A percentile compares a stretch with the other conserved stretches of the same genome.
These are phyloP conservation scores for Procambarus virginalis DNA, from an alignment of 1,140 invertebrate genomes.

Conservation along the genomic window DNA sequence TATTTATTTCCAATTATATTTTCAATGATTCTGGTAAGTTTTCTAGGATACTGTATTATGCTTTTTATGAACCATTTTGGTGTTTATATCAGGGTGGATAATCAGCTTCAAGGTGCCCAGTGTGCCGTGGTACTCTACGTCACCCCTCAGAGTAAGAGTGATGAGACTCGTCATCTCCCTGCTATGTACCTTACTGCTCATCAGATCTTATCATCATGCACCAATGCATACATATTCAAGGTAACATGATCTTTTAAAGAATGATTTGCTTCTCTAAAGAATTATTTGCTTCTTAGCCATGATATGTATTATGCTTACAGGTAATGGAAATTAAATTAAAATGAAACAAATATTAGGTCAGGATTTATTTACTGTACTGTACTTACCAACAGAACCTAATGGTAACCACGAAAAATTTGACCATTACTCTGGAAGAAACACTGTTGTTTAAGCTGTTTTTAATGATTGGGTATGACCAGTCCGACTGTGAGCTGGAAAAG, in stretches of 20 bases:
- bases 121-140: constrained; percentile 89
- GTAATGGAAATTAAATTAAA: too few relatives aligned
- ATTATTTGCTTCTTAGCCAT: too few relatives aligned
- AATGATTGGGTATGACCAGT: constrained; percentile 78
- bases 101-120: constrained; percentile 90
- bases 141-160: constrained; percentile 74
- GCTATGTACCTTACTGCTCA: constrained; percentile 75
- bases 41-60: too few relatives aligned
- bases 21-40: not conserved
- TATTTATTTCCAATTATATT: not conserved
- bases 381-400: constrained; percentile 81
- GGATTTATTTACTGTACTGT: not conserved
- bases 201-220: constrained; percentile 78
- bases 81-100: constrained; percentile 79
- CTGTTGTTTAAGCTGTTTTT: constrained; percentile 89
- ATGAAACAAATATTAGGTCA: too few relatives aligned
- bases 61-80: constrained; percentile 56
- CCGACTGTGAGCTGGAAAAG: constrained; percentile 75
- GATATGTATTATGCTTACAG: too few relatives aligned
- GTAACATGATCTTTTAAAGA: constrained; percentile 71
- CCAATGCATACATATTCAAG: constrained; percentile 85
- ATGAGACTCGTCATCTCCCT: constrained; percentile 73
- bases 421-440: constrained; percentile 89
- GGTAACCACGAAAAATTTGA: constrained; percentile 87
- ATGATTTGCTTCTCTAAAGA: too few relatives aligned